A percentile compares a stretch with the other conserved stretches of the same genome.
Evolutionary conservation across 2,797 vertebrate species (phyloP).

Genomic region (Hipposideros larvatus): DNA sequence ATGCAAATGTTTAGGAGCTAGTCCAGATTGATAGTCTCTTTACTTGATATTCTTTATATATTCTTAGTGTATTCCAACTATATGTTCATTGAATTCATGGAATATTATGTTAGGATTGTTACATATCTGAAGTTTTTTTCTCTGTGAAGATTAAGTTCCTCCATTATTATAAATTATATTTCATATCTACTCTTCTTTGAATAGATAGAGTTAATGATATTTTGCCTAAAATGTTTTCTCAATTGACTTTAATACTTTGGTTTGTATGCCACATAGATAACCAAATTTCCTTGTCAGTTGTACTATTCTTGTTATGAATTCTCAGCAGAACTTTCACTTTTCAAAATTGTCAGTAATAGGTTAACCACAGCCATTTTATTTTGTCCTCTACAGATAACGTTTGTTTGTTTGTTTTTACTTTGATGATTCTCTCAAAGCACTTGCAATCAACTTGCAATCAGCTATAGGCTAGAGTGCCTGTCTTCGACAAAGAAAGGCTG

Average conservation of each 20-base stretch:
- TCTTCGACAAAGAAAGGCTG: neutral
- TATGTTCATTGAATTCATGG: neutral
- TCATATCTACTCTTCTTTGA: neutral
- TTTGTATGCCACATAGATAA: neutral
- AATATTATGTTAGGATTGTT: neutral
- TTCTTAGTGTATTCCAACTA: neutral
- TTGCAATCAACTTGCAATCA: neutral
- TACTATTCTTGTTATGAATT: neutral
- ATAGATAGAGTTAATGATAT: neutral
- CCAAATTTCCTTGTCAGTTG: neutral
- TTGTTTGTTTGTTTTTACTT: neutral
- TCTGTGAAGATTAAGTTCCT: neutral
- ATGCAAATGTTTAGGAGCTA: neutral
- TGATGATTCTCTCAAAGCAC: neutral
- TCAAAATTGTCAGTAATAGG: neutral
- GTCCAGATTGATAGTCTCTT: neutral
- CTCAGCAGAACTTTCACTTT: neutral
- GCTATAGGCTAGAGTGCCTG: neutral
- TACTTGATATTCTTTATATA: neutral
- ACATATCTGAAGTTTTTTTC: neutral
- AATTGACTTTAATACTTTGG: neutral
- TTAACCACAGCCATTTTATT: neutral
- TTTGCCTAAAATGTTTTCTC: neutral
- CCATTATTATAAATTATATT: constrained; percentile 7
- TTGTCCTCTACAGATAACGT: neutral